Base-by-base conservation (phyloP, 1,140 invertebrate species). In the Drosophila jambulina region DNA sequence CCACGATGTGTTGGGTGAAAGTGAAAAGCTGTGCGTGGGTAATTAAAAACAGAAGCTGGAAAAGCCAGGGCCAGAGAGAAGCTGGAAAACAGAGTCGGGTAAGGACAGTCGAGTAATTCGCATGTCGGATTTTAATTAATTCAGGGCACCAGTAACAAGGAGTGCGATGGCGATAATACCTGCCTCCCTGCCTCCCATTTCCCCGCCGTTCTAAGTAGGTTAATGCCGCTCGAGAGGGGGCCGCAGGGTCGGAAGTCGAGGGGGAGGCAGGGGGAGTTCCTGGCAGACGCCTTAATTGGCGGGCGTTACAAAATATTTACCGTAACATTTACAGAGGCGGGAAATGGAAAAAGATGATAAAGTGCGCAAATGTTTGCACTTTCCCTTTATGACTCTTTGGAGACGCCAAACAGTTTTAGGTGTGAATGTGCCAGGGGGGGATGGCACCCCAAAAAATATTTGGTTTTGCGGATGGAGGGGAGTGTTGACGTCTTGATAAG, bases 101-200 rank as follows among this genome's bases (percentile, higher is more conserved):
- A 76, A 58, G 76, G 75, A 61, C 42, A 56, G 75, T 53, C 75
- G 61, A 76, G 78, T 88, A 81, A 88, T 80, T 90, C 84, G 81
- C 85, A 90, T 75, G 84, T 78, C 79, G 84, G 87, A 90, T 88
- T 88, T 88, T 90, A 88, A 88, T 88, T 88, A 88, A 88, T 88
- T 88, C 82, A 88, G 74, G 77, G 68, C 54, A 54, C 54, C 34
- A 49, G 70, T 43, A 72, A 72, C 53, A 72, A 71, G 43, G 38
- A 46, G 57, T 23, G 32, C 45, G 12, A 36, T 38, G 25, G 27
- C 60, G 38, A 62, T 27, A 38, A 53, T 48, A 80, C 67, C 57
- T 77, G 71, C 46, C 46, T 62, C 67, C 56, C 62, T 12, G n/a
- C n/a, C n/a, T 71, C 62, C 58, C 64, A 6, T n/a, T 64, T 49